phyloP scores from a whole-genome alignment of 2,888 invertebrate species.

The Carabus problematicus region DNA sequence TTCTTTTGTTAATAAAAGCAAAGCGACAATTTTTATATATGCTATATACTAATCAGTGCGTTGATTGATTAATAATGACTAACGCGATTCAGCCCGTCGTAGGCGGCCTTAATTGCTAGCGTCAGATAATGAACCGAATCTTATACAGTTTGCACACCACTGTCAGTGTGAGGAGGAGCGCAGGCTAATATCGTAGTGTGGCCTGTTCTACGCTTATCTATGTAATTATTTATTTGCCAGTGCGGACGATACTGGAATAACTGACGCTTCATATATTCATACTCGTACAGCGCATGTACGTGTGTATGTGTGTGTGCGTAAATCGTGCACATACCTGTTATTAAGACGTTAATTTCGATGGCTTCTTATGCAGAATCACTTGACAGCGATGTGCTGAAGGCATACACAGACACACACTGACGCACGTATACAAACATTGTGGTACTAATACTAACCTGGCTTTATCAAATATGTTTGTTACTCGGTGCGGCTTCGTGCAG shows the following conservation, averaged over 20 bases:
- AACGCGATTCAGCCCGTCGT: too few relatives aligned
- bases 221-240: conserved; percentile 29
- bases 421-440: not conserved
- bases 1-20: too few relatives aligned
- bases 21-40: too few relatives aligned
- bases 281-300: too few relatives aligned
- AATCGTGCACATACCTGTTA: conserved; percentile 10
- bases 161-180: not conserved
- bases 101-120: too few relatives aligned
- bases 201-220: conserved; percentile 12
- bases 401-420: not conserved
- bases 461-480: conserved; percentile 25
- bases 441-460: not conserved
- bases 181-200: conserved; percentile 9
- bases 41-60: too few relatives aligned
- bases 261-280: too few relatives aligned
- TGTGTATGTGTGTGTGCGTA: too few relatives aligned
- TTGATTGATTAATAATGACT: too few relatives aligned
- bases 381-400: conserved; percentile 2
- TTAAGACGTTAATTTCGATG: conserved; percentile 38
- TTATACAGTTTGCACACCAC: too few relatives aligned
- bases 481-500: conserved; percentile 9
- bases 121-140: too few relatives aligned
- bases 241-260: too few relatives aligned
- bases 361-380: conserved; percentile 22